Conservation (phyloP, 35 echinoderm and acorn worm species). For the Diadema setosum region DNA sequence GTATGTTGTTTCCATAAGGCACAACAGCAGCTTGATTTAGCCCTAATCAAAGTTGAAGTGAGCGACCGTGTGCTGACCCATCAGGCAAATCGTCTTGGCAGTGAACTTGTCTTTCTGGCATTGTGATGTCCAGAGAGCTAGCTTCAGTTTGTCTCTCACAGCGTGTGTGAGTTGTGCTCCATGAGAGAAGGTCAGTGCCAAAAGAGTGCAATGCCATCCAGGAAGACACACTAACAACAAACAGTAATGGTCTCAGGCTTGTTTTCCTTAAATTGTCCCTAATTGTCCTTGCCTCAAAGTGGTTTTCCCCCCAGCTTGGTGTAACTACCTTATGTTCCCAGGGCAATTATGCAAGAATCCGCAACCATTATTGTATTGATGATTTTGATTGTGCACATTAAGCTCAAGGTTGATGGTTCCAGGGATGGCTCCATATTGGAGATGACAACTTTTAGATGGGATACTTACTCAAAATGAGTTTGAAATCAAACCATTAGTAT, state of each 20-base stretch:
- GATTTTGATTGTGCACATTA: too few species aligned
- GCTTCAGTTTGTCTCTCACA: not conserved
- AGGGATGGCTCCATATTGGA: too few species aligned
- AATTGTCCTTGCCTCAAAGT: not conserved
- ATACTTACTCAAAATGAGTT: too few species aligned
- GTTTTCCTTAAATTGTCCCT: not conserved
- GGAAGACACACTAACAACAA: not conserved
- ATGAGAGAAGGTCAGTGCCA: not conserved
- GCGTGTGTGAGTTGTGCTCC: not conserved
- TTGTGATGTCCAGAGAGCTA: not conserved
- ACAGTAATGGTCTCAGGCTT: not conserved
- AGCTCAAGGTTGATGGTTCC: too few species aligned
- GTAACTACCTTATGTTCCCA: too few species aligned
- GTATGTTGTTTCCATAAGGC: slow-evolving; percentile 2
- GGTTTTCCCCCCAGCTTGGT: too few species aligned
- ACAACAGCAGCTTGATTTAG: not conserved
- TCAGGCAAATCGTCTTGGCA: too few species aligned
- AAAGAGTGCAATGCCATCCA: not conserved
- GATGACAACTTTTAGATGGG: too few species aligned
- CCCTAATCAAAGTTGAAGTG: not conserved
- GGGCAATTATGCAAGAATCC: too few species aligned
- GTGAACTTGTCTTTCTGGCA: not conserved
- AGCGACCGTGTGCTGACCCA: too few species aligned
- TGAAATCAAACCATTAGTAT: too few species aligned
- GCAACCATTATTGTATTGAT: too few species aligned